A percentile compares a stretch with the other conserved stretches of the same genome.
phyloP scores from a whole-genome alignment of 2,113 vertebrate species.

The Todiramphus chloris region DNA sequence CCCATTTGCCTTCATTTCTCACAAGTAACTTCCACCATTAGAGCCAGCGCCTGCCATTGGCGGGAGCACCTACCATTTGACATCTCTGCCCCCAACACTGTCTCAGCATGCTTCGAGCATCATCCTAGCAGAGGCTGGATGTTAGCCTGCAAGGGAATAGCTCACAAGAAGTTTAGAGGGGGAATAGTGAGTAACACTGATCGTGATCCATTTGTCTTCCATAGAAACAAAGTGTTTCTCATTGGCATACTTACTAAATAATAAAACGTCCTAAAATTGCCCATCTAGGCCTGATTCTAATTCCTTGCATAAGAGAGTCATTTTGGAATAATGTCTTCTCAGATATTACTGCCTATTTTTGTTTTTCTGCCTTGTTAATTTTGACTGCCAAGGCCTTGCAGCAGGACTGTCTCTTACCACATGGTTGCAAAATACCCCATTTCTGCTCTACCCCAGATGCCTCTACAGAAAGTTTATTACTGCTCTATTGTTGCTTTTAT shows the following conservation, averaged over 20 bases:
- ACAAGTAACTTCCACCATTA: not conserved
- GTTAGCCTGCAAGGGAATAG: not conserved
- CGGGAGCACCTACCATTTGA: not conserved
- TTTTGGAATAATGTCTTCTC: not conserved
- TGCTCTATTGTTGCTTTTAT: not conserved
- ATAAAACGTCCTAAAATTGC: not conserved
- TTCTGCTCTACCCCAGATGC: not conserved
- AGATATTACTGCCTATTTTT: not conserved
- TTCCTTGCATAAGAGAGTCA: not conserved
- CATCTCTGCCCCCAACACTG: not conserved
- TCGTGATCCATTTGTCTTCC: not conserved
- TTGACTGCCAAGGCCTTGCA: constrained; percentile 17
- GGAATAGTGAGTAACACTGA: not conserved
- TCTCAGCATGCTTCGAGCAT: not conserved
- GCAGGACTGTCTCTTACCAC: not conserved
- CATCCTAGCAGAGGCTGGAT: not conserved
- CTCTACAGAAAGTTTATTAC: not conserved
- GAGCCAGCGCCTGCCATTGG: not conserved
- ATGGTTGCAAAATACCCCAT: not conserved
- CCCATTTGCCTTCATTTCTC: not conserved
- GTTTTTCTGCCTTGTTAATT: not conserved
- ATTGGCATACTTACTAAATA: not conserved
- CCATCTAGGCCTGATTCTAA: not conserved
- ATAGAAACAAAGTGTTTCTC: not conserved
- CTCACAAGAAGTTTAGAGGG: not conserved